Percentiles rank a stretch among this genome's conserved stretches.
Evolutionary conservation across 1,140 invertebrate species (phyloP).

Genomic region (Drosophila melanica): DNA sequence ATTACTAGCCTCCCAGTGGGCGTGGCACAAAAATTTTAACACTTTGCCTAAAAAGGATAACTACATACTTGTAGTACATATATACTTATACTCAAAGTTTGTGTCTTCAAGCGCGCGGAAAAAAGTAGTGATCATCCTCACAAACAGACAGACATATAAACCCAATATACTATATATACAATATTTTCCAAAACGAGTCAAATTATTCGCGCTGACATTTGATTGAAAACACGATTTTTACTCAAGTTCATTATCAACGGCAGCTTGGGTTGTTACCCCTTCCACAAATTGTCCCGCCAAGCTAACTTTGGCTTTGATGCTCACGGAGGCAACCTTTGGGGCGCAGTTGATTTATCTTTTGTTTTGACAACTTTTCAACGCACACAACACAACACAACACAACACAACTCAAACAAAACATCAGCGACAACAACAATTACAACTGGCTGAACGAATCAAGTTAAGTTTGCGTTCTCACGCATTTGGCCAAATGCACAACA

Average conservation of each 20-base stretch:
- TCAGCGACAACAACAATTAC: slow-evolving; percentile 36
- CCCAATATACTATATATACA: no score
- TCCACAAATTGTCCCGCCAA: no score
- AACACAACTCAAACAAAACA: slow-evolving; percentile 50
- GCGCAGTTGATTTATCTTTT: slow-evolving; percentile 77
- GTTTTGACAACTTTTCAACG: slow-evolving; percentile 76
- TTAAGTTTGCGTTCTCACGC: slow-evolving; percentile 74
- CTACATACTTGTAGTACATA: no score
- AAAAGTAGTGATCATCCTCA: no score
- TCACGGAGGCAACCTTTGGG: slow-evolving; percentile 25
- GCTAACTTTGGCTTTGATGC: slow-evolving; percentile 5
- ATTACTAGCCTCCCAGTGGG: no score
- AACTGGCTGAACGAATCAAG: slow-evolving; percentile 48
- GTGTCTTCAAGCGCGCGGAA: no score
- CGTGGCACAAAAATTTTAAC: no score
- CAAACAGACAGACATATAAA: no score
- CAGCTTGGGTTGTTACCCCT: not conserved
- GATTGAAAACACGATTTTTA: not conserved
- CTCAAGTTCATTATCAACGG: slow-evolving; percentile 64
- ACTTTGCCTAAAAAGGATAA: no score
- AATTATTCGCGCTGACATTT: not conserved
- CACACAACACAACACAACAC: slow-evolving; percentile 49
- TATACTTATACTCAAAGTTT: no score
- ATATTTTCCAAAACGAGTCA: no score
- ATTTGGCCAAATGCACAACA: slow-evolving; percentile 58